Evolutionary conservation across 2,888 invertebrate species (phyloP).

Genomic region (Synergus umbraculus): DNA sequence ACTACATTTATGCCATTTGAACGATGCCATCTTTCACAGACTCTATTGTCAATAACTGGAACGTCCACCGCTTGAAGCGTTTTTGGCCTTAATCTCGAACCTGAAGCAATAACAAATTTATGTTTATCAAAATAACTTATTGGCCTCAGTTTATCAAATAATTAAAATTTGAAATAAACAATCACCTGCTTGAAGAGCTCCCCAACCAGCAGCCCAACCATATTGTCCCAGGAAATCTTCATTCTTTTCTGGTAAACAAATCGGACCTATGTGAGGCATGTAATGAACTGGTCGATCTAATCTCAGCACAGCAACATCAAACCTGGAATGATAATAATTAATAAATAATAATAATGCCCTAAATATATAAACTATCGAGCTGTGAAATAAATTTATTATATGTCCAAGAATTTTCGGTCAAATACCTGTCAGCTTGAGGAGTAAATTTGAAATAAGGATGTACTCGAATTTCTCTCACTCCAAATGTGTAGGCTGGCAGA

Average conservation of each 20-base stretch:
- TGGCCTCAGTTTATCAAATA: background rate
- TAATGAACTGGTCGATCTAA: conserved; percentile 93
- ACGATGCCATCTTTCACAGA: conserved; percentile 85
- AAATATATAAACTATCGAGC: too few species aligned
- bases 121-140: background rate
- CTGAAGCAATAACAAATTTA: conserved; percentile 78
- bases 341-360: background rate
- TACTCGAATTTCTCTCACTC: conserved; percentile 92
- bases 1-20: conserved; percentile 90
- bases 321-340: conserved; percentile 77
- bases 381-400: background rate
- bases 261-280: conserved; percentile 93
- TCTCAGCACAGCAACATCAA: conserved; percentile 93
- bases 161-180: conserved; percentile 23
- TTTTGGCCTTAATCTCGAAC: conserved; percentile 91
- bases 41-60: conserved; percentile 93
- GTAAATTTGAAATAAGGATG: conserved; percentile 96
- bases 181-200: conserved; percentile 85
- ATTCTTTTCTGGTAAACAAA: conserved; percentile 93
- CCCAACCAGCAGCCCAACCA: conserved; percentile 97
- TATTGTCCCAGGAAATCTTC: conserved; percentile 94
- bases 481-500: conserved; percentile 93
- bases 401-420: background rate
- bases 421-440: conserved; percentile 87
- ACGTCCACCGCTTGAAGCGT: conserved; percentile 95